phyloP scores from a whole-genome alignment of 2,113 vertebrate genomes.

The Clarias batrachus region DNA sequence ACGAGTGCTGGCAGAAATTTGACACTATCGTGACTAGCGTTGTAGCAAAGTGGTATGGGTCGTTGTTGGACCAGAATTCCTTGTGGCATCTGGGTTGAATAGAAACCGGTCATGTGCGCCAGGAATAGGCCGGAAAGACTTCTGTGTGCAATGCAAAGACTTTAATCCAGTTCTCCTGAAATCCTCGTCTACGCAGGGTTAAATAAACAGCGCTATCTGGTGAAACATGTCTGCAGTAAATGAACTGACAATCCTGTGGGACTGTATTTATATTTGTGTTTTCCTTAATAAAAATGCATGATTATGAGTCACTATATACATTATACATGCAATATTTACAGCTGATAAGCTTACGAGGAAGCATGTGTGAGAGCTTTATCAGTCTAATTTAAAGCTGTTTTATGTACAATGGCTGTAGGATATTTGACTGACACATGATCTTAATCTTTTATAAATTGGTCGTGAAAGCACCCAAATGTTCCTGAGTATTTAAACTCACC shows the following conservation, averaged over 20 bases:
- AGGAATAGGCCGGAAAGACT: neutral
- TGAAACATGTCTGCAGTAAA: neutral
- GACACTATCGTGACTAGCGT: neutral
- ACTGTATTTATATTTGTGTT: neutral
- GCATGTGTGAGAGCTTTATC: neutral
- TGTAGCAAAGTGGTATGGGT: neutral
- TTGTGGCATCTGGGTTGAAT: neutral
- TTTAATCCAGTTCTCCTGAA: neutral
- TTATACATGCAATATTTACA: neutral
- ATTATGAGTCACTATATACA: neutral
- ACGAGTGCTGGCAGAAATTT: neutral
- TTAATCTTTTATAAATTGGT: neutral
- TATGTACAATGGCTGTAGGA: neutral
- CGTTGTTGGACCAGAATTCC: neutral
- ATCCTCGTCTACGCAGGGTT: neutral
- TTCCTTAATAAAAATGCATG: neutral
- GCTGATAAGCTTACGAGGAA: neutral
- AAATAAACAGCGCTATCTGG: neutral
- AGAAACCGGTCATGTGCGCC: neutral
- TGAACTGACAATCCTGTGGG: neutral
- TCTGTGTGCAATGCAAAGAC: neutral
- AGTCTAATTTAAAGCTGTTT: neutral
- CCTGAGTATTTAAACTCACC: neutral
- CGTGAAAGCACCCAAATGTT: neutral
- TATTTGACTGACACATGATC: neutral